Evolutionary conservation across 2,888 invertebrate species (phyloP).

Genomic region (Brachycybe producta): DNA sequence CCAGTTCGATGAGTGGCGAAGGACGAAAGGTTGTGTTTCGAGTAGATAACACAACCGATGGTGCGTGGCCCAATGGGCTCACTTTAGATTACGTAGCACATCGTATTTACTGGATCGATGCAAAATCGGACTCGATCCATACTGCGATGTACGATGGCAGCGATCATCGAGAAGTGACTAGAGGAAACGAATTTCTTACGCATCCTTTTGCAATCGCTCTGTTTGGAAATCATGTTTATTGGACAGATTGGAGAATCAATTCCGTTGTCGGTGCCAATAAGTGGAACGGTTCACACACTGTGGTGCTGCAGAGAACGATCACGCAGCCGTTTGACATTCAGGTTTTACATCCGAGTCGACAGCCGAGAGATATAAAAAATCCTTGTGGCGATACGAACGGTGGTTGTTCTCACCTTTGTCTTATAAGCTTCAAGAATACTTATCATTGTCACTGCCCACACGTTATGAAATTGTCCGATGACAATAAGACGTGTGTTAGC

Average conservation of each 20-base stretch:
- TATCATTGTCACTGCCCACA: constrained; percentile 73
- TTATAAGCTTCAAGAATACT: constrained; percentile 50
- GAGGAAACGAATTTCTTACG: constrained; percentile 57
- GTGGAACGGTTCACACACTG: constrained; percentile 64
- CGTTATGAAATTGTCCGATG: constrained; percentile 58
- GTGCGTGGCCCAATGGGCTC: constrained; percentile 75
- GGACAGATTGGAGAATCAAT: constrained; percentile 87
- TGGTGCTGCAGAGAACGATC: constrained; percentile 63
- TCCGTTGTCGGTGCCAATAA: constrained; percentile 76
- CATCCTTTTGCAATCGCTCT: constrained; percentile 82
- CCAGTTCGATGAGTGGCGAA: constrained; percentile 64
- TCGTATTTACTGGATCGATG: constrained; percentile 73
- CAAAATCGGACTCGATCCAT: constrained; percentile 75
- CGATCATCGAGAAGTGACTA: constrained; percentile 54
- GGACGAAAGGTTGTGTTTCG: constrained; percentile 46
- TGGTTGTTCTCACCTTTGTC: constrained; percentile 67
- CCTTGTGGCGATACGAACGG: constrained; percentile 59
- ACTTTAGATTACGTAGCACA: constrained; percentile 59
- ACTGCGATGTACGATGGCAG: constrained; percentile 66
- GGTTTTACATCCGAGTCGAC: constrained; percentile 61
- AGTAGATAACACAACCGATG: constrained; percentile 44
- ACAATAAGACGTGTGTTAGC: constrained; percentile 48
- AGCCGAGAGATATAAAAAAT: constrained; percentile 46
- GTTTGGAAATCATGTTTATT: constrained; percentile 75
- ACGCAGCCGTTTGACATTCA: constrained; percentile 85